These are phyloP conservation scores for Epinotia ramella DNA, from an alignment of 2,888 invertebrate genomes.

Conservation along the genomic window DNA sequence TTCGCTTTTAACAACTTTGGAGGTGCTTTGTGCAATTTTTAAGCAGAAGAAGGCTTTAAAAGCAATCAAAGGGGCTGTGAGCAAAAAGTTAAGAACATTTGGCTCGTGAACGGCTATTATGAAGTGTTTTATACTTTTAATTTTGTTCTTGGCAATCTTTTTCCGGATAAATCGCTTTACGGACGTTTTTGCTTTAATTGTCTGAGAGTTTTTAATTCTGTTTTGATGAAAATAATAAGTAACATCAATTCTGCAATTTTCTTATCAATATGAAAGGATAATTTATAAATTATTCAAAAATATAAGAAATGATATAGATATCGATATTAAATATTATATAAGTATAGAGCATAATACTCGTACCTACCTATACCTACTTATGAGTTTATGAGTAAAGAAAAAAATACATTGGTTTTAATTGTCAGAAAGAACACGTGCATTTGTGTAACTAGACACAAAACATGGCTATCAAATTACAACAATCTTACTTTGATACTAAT, in stretches of 20 bases:
- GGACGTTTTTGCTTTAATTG: slow-evolving; percentile 50
- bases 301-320: too few relatives aligned
- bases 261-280: too few relatives aligned
- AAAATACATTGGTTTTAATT: background rate
- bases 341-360: too few relatives aligned
- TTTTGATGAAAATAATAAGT: slow-evolving; percentile 11
- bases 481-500: slow-evolving; percentile 48
- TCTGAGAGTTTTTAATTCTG: slow-evolving; percentile 29
- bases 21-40: slow-evolving; percentile 72
- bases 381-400: background rate
- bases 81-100: slow-evolving; percentile 72
- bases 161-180: slow-evolving; percentile 50
- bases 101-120: slow-evolving; percentile 68
- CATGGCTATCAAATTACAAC: slow-evolving; percentile 40
- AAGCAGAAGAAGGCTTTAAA: slow-evolving; percentile 74
- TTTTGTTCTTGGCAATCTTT: slow-evolving; percentile 68
- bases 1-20: slow-evolving; percentile 64
- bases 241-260: too few relatives aligned
- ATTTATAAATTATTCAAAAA: too few relatives aligned
- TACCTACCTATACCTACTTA: too few relatives aligned
- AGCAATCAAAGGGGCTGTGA: slow-evolving; percentile 77
- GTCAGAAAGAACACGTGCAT: background rate
- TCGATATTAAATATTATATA: too few relatives aligned
- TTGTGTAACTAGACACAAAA: slow-evolving; percentile 24
- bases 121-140: slow-evolving; percentile 75